Percentiles rank a stretch among this genome's conserved stretches.
phyloP scores from a whole-genome alignment of 2,113 vertebrate genomes.

The Athene noctua region DNA sequence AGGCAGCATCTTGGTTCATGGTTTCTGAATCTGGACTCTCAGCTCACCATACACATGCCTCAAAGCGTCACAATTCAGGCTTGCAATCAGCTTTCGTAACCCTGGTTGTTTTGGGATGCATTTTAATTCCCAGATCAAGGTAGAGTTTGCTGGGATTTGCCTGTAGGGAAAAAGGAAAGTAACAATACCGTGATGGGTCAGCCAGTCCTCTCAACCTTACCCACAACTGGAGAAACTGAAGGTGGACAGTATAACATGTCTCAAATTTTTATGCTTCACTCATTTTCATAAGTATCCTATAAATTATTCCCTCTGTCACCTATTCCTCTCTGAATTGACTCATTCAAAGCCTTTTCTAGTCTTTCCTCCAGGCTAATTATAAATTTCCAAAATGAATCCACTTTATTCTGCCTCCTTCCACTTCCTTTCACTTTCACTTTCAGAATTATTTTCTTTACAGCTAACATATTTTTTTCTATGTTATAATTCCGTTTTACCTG shows the following conservation, averaged over 20 bases:
- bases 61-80: slow-evolving; percentile 83
- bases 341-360: background rate
- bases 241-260: background rate
- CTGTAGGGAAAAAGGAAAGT: slow-evolving; percentile 66
- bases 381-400: background rate
- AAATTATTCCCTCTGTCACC: background rate
- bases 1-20: slow-evolving; percentile 12
- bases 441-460: background rate
- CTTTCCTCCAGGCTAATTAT: slow-evolving; percentile 12
- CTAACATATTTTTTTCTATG: background rate
- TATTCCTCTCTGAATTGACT: background rate
- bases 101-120: slow-evolving; percentile 77
- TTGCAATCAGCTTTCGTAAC: slow-evolving; percentile 82
- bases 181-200: background rate
- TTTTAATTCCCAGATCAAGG: slow-evolving; percentile 82
- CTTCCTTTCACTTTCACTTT: background rate
- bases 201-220: background rate
- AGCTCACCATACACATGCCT: slow-evolving; percentile 87
- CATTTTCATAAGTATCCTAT: background rate
- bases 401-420: background rate
- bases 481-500: background rate
- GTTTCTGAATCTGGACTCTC: slow-evolving; percentile 67
- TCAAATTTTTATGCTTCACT: background rate
- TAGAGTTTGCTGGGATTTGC: slow-evolving; percentile 73
- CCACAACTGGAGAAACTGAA: background rate